These are phyloP conservation scores for Otocyon megalotis DNA, from an alignment of 2,113 vertebrate genomes.

Conservation along the genomic window DNA sequence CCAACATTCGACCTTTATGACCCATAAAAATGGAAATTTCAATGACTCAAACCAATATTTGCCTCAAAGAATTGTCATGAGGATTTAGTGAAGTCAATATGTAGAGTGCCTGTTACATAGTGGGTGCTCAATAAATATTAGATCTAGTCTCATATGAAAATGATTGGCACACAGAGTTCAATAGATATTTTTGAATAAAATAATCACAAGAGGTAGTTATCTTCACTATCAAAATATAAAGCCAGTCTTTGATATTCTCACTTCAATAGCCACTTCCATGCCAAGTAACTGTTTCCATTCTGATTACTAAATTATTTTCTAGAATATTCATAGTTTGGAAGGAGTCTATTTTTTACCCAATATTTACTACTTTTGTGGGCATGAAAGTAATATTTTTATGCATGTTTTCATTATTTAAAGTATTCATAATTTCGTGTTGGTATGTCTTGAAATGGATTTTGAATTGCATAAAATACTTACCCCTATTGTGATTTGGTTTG, in stretches of 20 bases:
- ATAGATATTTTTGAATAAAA: constrained; percentile 38
- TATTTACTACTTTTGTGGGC: constrained; percentile 14
- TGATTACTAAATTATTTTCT: constrained; percentile 43
- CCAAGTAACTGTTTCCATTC: neutral
- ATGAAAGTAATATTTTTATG: neutral
- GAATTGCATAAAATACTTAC: constrained; percentile 35
- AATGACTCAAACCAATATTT: constrained; percentile 58
- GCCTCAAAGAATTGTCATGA: neutral
- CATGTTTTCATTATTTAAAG: constrained; percentile 61
- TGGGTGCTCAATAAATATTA: neutral
- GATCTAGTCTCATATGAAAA: constrained; percentile 39
- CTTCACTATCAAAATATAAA: neutral
- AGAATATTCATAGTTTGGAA: constrained; percentile 30
- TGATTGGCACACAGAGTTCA: neutral
- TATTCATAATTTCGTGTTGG: constrained; percentile 60
- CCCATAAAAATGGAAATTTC: constrained; percentile 57
- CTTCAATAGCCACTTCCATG: neutral
- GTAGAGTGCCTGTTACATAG: neutral
- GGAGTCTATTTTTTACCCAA: neutral
- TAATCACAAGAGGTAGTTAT: neutral
- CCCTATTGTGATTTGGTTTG: constrained; percentile 35
- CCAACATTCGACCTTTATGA: constrained; percentile 52
- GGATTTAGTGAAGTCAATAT: constrained; percentile 54
- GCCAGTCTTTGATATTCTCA: neutral
- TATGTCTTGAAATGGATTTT: constrained; percentile 69